Evolutionary conservation across 2,888 invertebrate genomes (phyloP), one percentile per base, ranked within the genome.

Genomic region (Allophyes oxyacanthae): DNA sequence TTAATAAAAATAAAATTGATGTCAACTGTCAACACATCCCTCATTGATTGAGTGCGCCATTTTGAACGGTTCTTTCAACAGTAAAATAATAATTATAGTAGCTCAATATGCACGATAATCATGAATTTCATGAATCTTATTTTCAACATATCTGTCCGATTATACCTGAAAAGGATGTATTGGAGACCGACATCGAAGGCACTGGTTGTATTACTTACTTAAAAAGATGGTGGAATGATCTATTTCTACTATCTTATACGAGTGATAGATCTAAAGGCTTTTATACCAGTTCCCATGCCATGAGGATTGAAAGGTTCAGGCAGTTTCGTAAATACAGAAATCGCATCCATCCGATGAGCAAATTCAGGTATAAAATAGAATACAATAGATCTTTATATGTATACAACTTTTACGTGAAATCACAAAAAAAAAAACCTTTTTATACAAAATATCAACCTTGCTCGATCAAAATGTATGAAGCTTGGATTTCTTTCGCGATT

Each of bases 291-390:
- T 57, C 73, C n/a, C 59, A 71, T 40, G 59, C 68, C 11, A 63
- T 67, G 68, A 67, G 60, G 28, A 55, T 67, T 3, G 73, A 67
- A 11, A 63, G 73, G 15, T 52, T 68, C 11, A 53, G 56, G 26
- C 70, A 71, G 42, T 71, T 41, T 8, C 46, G 70, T 6, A 72
- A 60, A 37, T 72, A 60, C 37, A 59, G 14, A 6, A n/a, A 36
- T 14, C 68, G 73, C 6, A 70, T 70, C 28, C 70, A 70, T 60
- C 72, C 70, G 6, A 50, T 70, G 59, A 70, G 70, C 44, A 72
- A 66, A 40, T 70, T 70, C 36, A 59, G 46, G 70, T 70, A 55
- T 34, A n/a, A n/a, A n/a, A n/a, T n/a, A n/a, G n/a, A n/a, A n/a
- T n/a, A n/a, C n/a, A n/a, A n/a, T n/a, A n/a, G n/a, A n/a, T n/a